These are phyloP conservation scores for Parnassius glacialis DNA, from an alignment of 2,888 invertebrate genomes.

Conservation along the genomic window DNA sequence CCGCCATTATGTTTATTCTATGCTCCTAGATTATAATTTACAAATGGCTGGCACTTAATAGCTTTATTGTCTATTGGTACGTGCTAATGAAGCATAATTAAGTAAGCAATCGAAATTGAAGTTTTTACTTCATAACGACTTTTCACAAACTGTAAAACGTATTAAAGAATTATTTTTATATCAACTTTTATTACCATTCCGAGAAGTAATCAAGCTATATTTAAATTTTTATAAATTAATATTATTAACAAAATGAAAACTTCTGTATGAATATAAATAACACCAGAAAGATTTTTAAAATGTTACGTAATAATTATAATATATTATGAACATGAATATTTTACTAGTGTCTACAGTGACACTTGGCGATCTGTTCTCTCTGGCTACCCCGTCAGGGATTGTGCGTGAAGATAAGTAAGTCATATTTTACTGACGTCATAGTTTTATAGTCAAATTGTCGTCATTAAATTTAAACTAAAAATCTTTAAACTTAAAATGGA, in stretches of 20 bases:
- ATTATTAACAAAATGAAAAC: background rate
- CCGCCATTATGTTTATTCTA: constrained; percentile 46
- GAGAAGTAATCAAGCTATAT: background rate
- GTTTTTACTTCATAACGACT: constrained; percentile 7
- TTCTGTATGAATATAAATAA: background rate
- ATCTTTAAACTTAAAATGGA: no score
- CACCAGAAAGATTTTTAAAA: background rate
- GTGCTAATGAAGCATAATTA: constrained; percentile 11
- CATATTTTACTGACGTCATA: no score
- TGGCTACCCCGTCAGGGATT: no score
- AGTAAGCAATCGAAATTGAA: constrained; percentile 12
- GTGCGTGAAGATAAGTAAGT: no score
- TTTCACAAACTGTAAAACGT: constrained; percentile 17
- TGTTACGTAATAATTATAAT: no score
- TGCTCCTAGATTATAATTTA: constrained; percentile 36
- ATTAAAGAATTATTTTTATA: background rate
- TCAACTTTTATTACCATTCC: background rate
- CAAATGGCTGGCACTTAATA: constrained; percentile 25
- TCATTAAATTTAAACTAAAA: no score
- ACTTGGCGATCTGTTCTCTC: no score
- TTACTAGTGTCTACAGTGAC: no score
- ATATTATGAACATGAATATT: no score
- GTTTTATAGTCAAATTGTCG: no score
- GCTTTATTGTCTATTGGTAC: constrained; percentile 20
- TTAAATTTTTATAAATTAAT: background rate